A percentile compares a stretch with the other conserved stretches of the same genome.
These are phyloP conservation scores for Schizaphis graminum DNA, from an alignment of 2,888 invertebrate genomes.

Conservation along the genomic window DNA sequence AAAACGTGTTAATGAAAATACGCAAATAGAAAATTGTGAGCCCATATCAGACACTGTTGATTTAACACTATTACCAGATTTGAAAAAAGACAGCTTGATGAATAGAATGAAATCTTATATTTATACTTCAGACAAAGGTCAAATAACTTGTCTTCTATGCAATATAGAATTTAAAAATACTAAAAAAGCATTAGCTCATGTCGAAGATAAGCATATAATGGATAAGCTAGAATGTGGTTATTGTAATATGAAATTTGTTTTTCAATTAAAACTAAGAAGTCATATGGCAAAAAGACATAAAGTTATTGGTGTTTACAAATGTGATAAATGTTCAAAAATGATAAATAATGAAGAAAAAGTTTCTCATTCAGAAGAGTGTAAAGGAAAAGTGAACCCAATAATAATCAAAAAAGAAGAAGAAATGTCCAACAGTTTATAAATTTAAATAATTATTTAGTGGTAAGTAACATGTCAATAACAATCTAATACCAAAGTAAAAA, in stretches of 20 bases:
- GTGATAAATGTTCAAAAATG: conserved; percentile 61
- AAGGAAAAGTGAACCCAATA: background rate
- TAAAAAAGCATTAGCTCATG: conserved; percentile 56
- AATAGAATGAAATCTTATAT: conserved; percentile 56
- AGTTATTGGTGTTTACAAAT: conserved; percentile 51
- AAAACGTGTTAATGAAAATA: background rate
- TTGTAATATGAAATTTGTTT: conserved; percentile 63
- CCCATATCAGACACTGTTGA: conserved; percentile 40
- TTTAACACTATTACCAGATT: conserved; percentile 44
- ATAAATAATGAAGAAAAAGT: conserved; percentile 54
- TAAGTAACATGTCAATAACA: background rate
- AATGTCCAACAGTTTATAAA: background rate
- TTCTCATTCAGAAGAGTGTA: conserved; percentile 39
- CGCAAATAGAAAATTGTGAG: conserved; percentile 14
- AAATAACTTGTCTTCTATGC: conserved; percentile 56
- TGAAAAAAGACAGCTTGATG: conserved; percentile 46
- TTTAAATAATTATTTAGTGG: conserved; percentile 28
- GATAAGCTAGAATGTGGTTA: conserved; percentile 48
- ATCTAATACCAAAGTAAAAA: background rate
- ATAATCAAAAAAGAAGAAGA: conserved; percentile 34
- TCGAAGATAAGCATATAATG: conserved; percentile 58
- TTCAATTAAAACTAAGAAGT: conserved; percentile 56
- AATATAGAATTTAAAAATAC: conserved; percentile 37
- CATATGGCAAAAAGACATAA: conserved; percentile 61
- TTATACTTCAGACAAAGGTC: background rate